These are phyloP conservation scores for Theretra japonica DNA, from an alignment of 2,888 invertebrate genomes.

Conservation along the genomic window DNA sequence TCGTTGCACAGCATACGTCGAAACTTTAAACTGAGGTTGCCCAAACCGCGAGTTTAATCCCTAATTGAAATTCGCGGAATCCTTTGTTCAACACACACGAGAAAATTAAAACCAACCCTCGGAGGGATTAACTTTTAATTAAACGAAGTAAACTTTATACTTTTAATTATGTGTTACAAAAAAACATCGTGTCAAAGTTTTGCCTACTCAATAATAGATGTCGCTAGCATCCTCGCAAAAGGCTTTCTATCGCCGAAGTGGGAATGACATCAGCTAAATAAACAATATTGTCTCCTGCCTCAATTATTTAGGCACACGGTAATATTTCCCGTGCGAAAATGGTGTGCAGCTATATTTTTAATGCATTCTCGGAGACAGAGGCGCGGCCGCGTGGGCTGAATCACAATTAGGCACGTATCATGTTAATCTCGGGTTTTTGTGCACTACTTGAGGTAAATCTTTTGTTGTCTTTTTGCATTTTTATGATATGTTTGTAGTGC, in stretches of 20 bases:
- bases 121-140: constrained; percentile 43
- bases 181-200: not conserved
- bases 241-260: constrained; percentile 10
- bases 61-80: constrained; percentile 65
- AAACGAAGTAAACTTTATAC: constrained; percentile 1
- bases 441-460: constrained; percentile 14
- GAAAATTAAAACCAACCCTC: constrained; percentile 47
- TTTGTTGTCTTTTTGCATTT: constrained; percentile 23
- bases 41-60: constrained; percentile 51
- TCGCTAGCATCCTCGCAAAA: constrained; percentile 44
- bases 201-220: constrained; percentile 65
- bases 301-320: constrained; percentile 63
- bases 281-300: constrained; percentile 52
- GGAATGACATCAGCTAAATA: constrained; percentile 54
- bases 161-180: not conserved
- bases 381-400: constrained; percentile 66
- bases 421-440: constrained; percentile 31
- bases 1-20: constrained; percentile 48
- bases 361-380: constrained; percentile 69
- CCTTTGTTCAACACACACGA: constrained; percentile 61
- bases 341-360: constrained; percentile 68
- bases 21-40: constrained; percentile 66
- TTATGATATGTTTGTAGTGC: constrained; percentile 24
- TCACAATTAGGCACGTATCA: constrained; percentile 59
- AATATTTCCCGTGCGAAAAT: constrained; percentile 70